phyloP scores from a whole-genome alignment of 2,888 invertebrate genomes.

The Luperina testacea region DNA sequence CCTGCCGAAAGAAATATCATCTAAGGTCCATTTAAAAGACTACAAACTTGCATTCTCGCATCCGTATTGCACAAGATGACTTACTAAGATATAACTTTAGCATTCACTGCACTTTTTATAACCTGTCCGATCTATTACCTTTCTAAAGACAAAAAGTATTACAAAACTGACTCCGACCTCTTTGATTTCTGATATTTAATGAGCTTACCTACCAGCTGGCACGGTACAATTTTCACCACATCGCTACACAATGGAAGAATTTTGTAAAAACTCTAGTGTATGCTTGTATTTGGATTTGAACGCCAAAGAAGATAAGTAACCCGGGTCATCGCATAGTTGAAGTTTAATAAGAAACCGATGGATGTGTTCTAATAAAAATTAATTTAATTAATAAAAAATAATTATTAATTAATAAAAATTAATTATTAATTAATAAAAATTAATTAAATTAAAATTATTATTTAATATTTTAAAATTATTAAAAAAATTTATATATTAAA shows the following conservation, averaged over 20 bases:
- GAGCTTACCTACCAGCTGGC: background rate
- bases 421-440: no score
- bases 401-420: no score
- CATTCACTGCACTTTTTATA: conserved; percentile 5
- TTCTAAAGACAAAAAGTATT: conserved; percentile 24
- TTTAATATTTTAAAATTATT: no score
- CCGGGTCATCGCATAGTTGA: no score
- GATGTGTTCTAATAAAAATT: no score
- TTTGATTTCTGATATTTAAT: background rate
- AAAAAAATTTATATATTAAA: no score
- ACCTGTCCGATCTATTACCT: background rate
- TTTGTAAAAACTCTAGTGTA: background rate
- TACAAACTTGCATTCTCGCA: background rate
- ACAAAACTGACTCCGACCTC: background rate
- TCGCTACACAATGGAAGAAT: accelerated
- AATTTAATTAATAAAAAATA: no score
- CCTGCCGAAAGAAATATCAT: background rate
- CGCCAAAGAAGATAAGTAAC: no score
- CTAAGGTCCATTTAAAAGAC: background rate
- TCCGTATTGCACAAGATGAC: conserved; percentile 16
- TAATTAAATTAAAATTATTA: no score
- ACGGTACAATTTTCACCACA: background rate
- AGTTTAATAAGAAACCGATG: no score
- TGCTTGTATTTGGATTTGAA: background rate
- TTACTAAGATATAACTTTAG: background rate